phyloP scores from a whole-genome alignment of 2,797 vertebrate species.

The Merluccius polli region DNA sequence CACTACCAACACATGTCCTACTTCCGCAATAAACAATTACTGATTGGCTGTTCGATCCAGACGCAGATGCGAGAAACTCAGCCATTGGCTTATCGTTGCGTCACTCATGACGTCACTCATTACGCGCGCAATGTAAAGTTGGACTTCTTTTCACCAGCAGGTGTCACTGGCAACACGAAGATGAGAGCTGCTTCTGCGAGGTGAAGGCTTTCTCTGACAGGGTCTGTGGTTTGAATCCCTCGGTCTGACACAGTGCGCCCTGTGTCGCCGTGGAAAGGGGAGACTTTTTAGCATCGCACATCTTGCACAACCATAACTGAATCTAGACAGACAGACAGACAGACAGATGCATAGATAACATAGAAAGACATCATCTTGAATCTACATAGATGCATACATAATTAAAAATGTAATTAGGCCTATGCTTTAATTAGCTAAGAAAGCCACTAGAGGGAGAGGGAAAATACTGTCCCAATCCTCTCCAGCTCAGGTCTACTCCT shows the following conservation, averaged over 20 bases:
- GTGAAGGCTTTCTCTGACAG: background rate
- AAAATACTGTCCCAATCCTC: background rate
- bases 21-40: constrained; percentile 32
- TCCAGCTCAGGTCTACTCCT: constrained; percentile 35
- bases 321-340: background rate
- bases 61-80: background rate
- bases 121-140: background rate
- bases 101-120: background rate
- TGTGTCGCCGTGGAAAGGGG: background rate
- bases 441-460: background rate
- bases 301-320: background rate
- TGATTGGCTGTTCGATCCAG: constrained; percentile 31
- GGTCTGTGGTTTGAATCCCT: no score
- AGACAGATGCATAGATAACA: background rate
- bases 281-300: background rate
- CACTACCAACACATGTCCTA: background rate
- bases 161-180: constrained; percentile 72
- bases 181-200: constrained; percentile 29
- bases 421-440: background rate
- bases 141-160: constrained; percentile 62
- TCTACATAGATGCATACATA: background rate
- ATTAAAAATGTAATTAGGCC: background rate
- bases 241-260: background rate
- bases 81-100: background rate
- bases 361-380: background rate